Evolutionary conservation across 1,140 invertebrate species (phyloP).

Genomic region (Heliconius nattereri): DNA sequence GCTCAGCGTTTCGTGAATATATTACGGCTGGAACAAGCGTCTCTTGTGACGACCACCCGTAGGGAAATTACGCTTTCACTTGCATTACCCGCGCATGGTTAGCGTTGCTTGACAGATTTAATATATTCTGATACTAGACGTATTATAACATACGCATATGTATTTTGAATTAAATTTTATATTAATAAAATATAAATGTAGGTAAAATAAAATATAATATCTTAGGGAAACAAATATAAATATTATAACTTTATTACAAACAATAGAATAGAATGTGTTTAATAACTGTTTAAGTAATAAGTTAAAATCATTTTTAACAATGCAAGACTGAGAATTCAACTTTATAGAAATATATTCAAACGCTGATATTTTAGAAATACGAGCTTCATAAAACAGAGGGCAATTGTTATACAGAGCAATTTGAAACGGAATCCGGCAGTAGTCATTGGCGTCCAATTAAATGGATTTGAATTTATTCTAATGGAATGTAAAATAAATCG

Average conservation of each 20-base stretch:
- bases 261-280: too few species aligned
- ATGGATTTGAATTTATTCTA: conserved; percentile 36
- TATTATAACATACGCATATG: background rate
- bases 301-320: background rate
- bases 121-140: conserved; percentile 15
- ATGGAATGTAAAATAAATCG: conserved; percentile 31
- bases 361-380: conserved; percentile 31
- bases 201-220: background rate
- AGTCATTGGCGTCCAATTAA: conserved; percentile 35
- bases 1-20: conserved; percentile 18
- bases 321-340: conserved; percentile 9
- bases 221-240: background rate
- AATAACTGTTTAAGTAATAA: background rate
- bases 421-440: conserved; percentile 30
- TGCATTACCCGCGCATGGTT: conserved; percentile 18
- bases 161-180: background rate
- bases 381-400: conserved; percentile 27
- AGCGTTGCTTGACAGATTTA: conserved; percentile 20
- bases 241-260: background rate
- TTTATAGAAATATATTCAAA: conserved; percentile 22
- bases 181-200: background rate
- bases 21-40: conserved; percentile 18
- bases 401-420: conserved; percentile 34
- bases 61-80: conserved; percentile 21
- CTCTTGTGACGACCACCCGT: conserved; percentile 18